Base-by-base conservation (phyloP, 35 echinoderm and acorn worm genomes). In the Lytechinus variegatus region DNA sequence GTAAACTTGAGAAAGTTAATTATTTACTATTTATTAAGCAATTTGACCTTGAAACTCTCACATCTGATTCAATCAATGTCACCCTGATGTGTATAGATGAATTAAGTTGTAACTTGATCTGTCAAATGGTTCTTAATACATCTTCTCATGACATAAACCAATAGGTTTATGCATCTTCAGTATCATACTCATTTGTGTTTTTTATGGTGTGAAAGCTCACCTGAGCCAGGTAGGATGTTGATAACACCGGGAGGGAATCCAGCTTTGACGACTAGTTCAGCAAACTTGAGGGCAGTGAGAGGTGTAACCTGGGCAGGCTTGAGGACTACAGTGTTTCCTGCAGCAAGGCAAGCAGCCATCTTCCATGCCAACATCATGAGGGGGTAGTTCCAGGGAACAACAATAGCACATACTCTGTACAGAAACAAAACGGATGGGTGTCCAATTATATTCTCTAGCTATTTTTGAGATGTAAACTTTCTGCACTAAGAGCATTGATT, bases 311-410 rank as follows among this genome's bases (percentile, higher is more conserved):
- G 98, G 86, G 98, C 98, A 6, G 98, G 98, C 72, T 99, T 99
- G 27, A 99, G 96, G 54, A 99, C 97, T 29, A 99, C 98, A 0
- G 98, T 99, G 95, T 99, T 99, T 89, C 98, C 98, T 53, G 98
- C 98, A 27, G 98, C 98, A 28, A 99, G 95, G 91, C 98, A 99
- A 16, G 98, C 97, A 33, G 98, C 98, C 98, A 99, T 99, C 96
- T 99, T 99, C 98, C 98, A 99, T 7, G 98, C 97, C 56, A 99
- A 95, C 98, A 99, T 99, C 98, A 99, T 99, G 33, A 99, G 95
- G 19, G 98, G 98, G 92, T 99, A 99, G 91, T 99, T 99, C 98
- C 98, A 99, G 86, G 98, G 98, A 53, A 97, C 96, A 1, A 99
- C 95, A 71, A 99, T 95, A 86, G 96, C 98, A 97, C 98, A 99